Conservation (phyloP, 2,797 vertebrate genomes). For the Acanthiza pusilla region DNA sequence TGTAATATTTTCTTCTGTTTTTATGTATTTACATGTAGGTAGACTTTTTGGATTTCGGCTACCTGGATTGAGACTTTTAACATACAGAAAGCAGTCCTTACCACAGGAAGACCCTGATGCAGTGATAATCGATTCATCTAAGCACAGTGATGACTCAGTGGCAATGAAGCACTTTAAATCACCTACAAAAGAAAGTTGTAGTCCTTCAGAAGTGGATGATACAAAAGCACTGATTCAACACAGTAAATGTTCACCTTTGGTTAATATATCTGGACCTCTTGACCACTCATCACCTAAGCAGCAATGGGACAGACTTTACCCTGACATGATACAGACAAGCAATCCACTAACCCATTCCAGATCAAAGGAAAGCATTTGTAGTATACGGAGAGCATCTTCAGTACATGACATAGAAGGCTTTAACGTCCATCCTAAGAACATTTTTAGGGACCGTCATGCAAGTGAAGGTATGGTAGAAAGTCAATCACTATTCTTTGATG, state of each 20-base stretch:
- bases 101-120: constrained; percentile 95
- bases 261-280: constrained; percentile 87
- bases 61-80: constrained; percentile 88
- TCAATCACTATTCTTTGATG: not conserved
- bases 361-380: constrained; percentile 89
- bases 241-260: constrained; percentile 85
- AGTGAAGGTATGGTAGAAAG: constrained; percentile 85
- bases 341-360: constrained; percentile 86
- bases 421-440: constrained; percentile 84
- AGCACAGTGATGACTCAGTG: constrained; percentile 85
- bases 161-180: constrained; percentile 92
- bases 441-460: constrained; percentile 88
- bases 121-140: constrained; percentile 90
- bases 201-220: constrained; percentile 90
- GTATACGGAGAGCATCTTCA: constrained; percentile 92
- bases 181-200: constrained; percentile 89
- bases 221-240: constrained; percentile 91
- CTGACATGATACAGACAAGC: constrained; percentile 84
- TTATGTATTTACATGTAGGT: constrained; percentile 74
- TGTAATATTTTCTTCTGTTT: not conserved
- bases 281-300: constrained; percentile 93
- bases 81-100: constrained; percentile 91
- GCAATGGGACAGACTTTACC: constrained; percentile 87
- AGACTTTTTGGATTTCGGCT: constrained; percentile 92
- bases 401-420: constrained; percentile 96